Evolutionary conservation across 2,113 vertebrate species (phyloP).

Genomic region (Saccopteryx bilineata): DNA sequence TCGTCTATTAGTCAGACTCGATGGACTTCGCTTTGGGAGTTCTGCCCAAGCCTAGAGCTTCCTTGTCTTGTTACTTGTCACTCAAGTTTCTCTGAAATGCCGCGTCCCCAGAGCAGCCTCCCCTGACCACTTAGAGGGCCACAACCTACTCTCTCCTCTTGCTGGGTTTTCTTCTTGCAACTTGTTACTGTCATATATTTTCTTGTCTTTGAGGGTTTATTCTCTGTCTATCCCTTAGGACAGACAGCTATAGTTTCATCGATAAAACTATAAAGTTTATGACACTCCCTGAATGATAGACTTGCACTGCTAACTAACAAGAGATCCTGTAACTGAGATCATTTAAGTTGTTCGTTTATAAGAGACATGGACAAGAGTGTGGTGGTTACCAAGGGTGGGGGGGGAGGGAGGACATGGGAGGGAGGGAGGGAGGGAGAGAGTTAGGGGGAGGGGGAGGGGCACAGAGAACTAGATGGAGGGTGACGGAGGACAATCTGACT

Average conservation of each 20-base stretch:
- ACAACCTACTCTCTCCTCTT: background rate
- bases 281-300: background rate
- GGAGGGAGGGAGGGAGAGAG: too few relatives aligned
- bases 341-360: background rate
- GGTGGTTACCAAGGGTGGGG: too few relatives aligned
- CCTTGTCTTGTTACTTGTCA: background rate
- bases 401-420: too few relatives aligned
- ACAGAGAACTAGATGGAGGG: too few relatives aligned
- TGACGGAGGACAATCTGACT: too few relatives aligned
- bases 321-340: constrained; percentile 7
- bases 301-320: background rate
- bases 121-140: too few relatives aligned
- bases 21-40: background rate
- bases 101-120: background rate
- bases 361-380: too few relatives aligned
- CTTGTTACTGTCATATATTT: background rate
- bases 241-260: background rate
- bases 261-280: background rate
- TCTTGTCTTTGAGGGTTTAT: background rate
- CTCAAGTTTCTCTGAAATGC: background rate
- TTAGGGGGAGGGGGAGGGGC: too few relatives aligned
- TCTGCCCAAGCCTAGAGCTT: background rate
- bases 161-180: background rate
- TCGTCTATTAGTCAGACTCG: background rate
- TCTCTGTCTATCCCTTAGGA: background rate